Base-by-base conservation (phyloP, 2,888 invertebrate genomes). In the Rugalucina vietnamica region DNA sequence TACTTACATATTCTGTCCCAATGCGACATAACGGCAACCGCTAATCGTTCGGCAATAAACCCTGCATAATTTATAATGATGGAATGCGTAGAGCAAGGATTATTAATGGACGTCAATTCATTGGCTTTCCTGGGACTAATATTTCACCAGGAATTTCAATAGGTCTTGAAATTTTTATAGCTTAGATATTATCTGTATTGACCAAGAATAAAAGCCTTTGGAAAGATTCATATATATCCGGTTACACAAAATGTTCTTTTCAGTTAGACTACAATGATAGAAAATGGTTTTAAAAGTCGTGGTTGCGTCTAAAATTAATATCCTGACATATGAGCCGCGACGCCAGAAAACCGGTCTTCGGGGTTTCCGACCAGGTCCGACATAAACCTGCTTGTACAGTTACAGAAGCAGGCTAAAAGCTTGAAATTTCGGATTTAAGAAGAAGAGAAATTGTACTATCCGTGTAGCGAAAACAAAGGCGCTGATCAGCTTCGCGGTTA, bases 161-260 rank as follows among this genome's bases (percentile, higher is more conserved):
- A 71, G 50, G 34, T 49, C 71, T 76, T 79, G 76, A 86, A 86
- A 80, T 72, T 83, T 76, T 81, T 77, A 81, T 86, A 78, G 81
- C 27, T 49, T 8, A 36, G 83, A 84, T 83, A 76, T 32, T 36
- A 84, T 65, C 65, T 12, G 1, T 34, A 34, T 34, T 65, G 32
- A 65, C 10, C 27, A 65, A 34, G 60, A 60, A 60, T 27, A 27
- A 27, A 27, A 5, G 29, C 24, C 18, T 60, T 60, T 18, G 21
- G 60, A 60, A 29, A 29, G 18, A 5, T 27, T 60, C 21, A 24
- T 60, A 27, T 3, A 29, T 60, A 60, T 60, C 60, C 10, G 3
- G 29, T 60, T 29, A 27, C 60, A 29, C 21, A 60, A 54, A 60
- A 60, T 60, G 60, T 60, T 60, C 29, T 18, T 18, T 60, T 60